A percentile compares a stretch with the other conserved stretches of the same genome.
phyloP scores from a whole-genome alignment of 2,113 vertebrate genomes.

The Zosterops borbonicus region DNA sequence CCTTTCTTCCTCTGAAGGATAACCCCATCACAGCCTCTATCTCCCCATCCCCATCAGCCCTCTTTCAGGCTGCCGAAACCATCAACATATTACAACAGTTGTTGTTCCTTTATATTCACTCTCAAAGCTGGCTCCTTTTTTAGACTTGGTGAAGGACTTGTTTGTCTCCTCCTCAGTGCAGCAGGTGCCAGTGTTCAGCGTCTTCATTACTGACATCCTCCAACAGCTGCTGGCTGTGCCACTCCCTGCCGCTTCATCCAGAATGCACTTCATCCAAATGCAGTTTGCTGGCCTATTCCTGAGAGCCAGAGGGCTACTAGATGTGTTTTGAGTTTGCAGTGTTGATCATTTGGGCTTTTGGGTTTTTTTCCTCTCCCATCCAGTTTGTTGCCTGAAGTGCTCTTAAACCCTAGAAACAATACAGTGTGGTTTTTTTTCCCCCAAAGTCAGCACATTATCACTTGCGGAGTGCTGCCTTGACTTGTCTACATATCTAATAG shows the following conservation, averaged over 20 bases:
- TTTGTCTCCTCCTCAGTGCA: background rate
- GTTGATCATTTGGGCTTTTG: background rate
- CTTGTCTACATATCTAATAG: background rate
- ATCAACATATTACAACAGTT: background rate
- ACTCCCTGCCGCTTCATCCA: background rate
- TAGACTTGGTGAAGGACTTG: background rate
- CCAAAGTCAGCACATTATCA: accelerated
- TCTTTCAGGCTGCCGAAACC: background rate
- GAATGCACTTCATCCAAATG: accelerated
- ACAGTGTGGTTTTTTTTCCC: background rate
- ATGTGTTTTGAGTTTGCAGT: background rate
- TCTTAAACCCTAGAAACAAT: background rate
- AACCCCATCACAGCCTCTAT: background rate
- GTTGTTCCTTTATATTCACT: background rate
- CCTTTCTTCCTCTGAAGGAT: background rate
- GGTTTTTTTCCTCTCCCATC: accelerated
- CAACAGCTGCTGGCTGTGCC: background rate
- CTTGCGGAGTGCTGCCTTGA: background rate
- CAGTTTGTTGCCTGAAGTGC: background rate
- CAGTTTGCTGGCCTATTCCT: background rate
- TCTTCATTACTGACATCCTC: background rate
- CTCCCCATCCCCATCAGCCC: background rate
- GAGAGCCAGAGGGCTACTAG: background rate
- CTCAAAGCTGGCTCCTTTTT: background rate
- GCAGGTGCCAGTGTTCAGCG: background rate